phyloP scores from a whole-genome alignment of 2,888 invertebrate genomes.

The Hirtodrosophila cameraria region DNA sequence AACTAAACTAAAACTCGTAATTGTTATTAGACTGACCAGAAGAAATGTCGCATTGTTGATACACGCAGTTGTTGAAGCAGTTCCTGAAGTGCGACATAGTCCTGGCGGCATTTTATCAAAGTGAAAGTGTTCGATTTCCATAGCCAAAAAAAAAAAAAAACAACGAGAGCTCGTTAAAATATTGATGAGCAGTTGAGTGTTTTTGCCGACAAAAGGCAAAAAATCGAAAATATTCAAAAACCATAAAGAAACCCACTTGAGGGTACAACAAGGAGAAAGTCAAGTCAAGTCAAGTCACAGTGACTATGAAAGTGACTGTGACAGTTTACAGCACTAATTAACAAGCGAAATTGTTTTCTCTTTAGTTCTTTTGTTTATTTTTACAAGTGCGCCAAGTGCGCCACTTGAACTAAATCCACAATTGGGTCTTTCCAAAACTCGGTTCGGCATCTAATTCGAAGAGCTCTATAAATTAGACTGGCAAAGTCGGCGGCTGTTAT shows the following conservation, averaged over 20 bases:
- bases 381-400: constrained; percentile 71
- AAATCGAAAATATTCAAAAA: not conserved
- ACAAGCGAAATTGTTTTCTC: constrained; percentile 59
- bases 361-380: constrained; percentile 57
- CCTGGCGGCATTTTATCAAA: constrained; percentile 60
- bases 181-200: constrained; percentile 60
- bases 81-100: constrained; percentile 39
- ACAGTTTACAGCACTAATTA: constrained; percentile 75
- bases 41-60: constrained; percentile 39
- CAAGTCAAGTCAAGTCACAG: not conserved
- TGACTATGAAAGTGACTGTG: constrained; percentile 25
- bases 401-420: constrained; percentile 28
- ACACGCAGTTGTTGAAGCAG: constrained; percentile 27
- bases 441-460: no score
- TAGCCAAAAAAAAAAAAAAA: not conserved
- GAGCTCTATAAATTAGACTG: constrained; percentile 51
- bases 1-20: not conserved
- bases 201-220: constrained; percentile 61
- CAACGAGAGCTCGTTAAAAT: constrained; percentile 59
- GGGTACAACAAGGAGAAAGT: constrained; percentile 62
- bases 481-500: constrained; percentile 57
- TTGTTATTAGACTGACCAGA: constrained; percentile 20
- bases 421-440: not conserved
- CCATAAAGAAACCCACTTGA: constrained; percentile 57
- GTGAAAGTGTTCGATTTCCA: constrained; percentile 71